Base-by-base conservation (phyloP, 2,797 vertebrate species). In the Remorina albescens region DNA sequence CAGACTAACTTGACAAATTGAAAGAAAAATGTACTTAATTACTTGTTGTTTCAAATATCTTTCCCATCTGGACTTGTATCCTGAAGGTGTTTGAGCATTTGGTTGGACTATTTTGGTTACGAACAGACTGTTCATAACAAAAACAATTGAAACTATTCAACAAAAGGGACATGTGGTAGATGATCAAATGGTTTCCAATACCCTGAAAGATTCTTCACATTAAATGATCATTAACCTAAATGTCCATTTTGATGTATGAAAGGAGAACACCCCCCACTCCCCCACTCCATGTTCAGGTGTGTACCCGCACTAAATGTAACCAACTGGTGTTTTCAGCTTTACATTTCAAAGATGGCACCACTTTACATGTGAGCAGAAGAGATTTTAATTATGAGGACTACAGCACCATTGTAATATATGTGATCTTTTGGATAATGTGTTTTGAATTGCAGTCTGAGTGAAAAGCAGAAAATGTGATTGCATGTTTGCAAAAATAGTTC, bases 381-480 rank as follows among this genome's bases (percentile, higher is more conserved):
- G 37, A 30, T 46, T 53, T 62, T 0, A 58, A 71, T 46, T 21
- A 41, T 65, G 56, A 26, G 3, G 0, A 66, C 19, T 16, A 13
- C 36, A 30, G 25, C 49, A 28, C 26, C 42, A 15, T 19, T 39
- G 50, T 6, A 21, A 41, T 41, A 11, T 26, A 16, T 25, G 36
- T 8, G 34, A 50, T 39, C 53, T 58, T 64, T 59, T 54, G 39
- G 18, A 47, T 46, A 10, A 68, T 39, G 56, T 54, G 39, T 23
- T 64, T 16, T 30, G 18, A 54, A 59, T 21, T 25, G 46, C 51
- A 18, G n/a, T 30, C 21, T 36, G 44, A 68, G 64, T 44, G 34
- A 60, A 60, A 54, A 46, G 59, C 36, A 50, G 28, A 51, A 64
- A 75, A 60, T 41, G 8, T 44, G 57, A 47, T 53, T 54, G 30